These are phyloP conservation scores for Phalera bucephala DNA, from an alignment of 2,888 invertebrate genomes.

Conservation along the genomic window DNA sequence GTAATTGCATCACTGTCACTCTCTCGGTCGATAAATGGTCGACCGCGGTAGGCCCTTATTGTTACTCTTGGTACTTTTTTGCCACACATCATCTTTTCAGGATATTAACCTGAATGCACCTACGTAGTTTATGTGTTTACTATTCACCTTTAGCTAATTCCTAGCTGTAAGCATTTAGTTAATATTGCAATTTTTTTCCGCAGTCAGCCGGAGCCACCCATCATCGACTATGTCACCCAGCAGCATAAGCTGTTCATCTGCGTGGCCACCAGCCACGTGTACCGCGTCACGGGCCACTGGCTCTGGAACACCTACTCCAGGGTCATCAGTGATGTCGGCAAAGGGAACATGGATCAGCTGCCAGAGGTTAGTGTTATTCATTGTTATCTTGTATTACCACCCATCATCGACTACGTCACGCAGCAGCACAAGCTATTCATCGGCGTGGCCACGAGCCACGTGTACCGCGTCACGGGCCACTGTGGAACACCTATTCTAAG, in stretches of 20 bases:
- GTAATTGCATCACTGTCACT: no score
- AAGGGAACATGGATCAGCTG: slow-evolving; percentile 90
- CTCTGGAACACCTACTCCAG: slow-evolving; percentile 91
- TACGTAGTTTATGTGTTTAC: no score
- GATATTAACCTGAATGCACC: no score
- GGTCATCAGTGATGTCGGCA: slow-evolving; percentile 88
- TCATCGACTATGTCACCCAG: slow-evolving; percentile 96
- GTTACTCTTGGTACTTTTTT: no score
- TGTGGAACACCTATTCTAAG: slow-evolving; percentile 91
- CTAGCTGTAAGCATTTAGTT: no score
- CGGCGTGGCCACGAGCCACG: slow-evolving; percentile 90
- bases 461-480: slow-evolving; percentile 87
- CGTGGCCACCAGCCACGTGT: no score
- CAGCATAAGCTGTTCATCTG: slow-evolving; percentile 93
- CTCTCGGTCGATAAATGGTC: no score
- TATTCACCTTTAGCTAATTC: no score
- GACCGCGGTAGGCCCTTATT: no score
- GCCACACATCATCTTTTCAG: no score
- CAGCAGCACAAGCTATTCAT: slow-evolving; percentile 97
- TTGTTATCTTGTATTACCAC: no score
- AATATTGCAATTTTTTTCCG: no score
- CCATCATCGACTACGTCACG: slow-evolving; percentile 95
- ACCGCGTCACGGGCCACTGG: slow-evolving; percentile 87
- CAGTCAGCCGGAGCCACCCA: slow-evolving; percentile 92
- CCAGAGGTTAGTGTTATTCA: slow-evolving; percentile 92